phyloP scores from a whole-genome alignment of 23 tunicate genomes.

The Styela plicata region DNA sequence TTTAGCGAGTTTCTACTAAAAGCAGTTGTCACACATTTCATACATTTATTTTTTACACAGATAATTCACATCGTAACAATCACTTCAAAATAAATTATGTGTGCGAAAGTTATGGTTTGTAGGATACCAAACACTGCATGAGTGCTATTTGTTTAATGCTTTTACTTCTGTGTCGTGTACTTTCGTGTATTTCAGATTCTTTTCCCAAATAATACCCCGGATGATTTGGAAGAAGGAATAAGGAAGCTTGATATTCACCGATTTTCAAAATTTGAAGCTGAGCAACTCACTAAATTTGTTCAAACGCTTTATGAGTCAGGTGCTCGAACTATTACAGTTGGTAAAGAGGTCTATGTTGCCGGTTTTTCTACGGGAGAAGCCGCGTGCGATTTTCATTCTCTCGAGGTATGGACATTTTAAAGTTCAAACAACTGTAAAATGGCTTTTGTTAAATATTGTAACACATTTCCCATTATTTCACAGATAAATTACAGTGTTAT shows the following conservation, averaged over 20 bases:
- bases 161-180: background rate
- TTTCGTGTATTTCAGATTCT: background rate
- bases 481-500: background rate
- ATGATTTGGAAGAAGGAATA: background rate
- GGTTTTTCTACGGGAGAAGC: background rate
- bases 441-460: background rate
- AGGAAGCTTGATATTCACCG: background rate
- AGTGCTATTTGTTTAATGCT: background rate
- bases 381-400: background rate
- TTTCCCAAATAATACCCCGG: conserved; percentile 8
- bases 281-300: background rate
- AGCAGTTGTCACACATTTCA: no score
- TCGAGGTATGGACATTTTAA: conserved; percentile 7
- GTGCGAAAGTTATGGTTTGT: no score
- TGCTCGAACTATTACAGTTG: background rate
- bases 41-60: no score
- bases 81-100: no score
- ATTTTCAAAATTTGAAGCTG: background rate
- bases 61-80: no score
- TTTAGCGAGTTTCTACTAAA: no score
- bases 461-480: background rate
- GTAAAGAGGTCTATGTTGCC: conserved; percentile 6
- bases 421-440: no score
- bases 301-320: background rate
- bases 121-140: no score